A percentile compares a stretch with the other conserved stretches of the same genome.
phyloP scores from a whole-genome alignment of 2,797 vertebrate species.

The Loris lydekkerianus region DNA sequence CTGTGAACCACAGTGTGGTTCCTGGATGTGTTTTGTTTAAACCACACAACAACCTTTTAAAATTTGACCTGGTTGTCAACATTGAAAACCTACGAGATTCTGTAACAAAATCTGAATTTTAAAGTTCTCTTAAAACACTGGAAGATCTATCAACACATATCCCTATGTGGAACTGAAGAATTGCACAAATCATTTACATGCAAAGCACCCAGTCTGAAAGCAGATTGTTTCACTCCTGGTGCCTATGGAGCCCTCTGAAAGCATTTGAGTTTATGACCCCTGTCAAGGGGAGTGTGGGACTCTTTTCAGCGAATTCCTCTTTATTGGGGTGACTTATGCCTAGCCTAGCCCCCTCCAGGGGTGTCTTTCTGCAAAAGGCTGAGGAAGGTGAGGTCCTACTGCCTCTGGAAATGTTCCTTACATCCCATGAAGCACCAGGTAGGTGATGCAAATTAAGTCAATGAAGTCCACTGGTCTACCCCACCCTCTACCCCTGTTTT shows the following conservation, averaged over 20 bases:
- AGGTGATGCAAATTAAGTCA: neutral
- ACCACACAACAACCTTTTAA: slow-evolving; percentile 43
- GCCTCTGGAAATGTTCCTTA: neutral
- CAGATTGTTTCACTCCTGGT: neutral
- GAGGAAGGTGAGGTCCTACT: neutral
- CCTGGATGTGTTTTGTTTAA: slow-evolving; percentile 35
- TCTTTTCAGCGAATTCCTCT: neutral
- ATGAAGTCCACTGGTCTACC: neutral
- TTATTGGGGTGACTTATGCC: neutral
- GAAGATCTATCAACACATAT: slow-evolving; percentile 8
- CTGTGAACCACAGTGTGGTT: neutral
- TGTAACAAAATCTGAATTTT: slow-evolving; percentile 70
- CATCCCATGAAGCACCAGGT: neutral
- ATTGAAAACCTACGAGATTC: slow-evolving; percentile 72
- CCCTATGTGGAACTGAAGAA: neutral
- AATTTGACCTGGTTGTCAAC: slow-evolving; percentile 68
- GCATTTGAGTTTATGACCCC: neutral
- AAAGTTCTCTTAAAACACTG: slow-evolving; percentile 25
- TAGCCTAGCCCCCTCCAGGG: neutral
- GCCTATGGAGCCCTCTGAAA: neutral
- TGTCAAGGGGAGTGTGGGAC: neutral
- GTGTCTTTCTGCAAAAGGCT: neutral
- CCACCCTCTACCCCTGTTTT: neutral
- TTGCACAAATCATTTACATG: neutral
- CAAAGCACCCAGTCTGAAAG: neutral